phyloP scores from a whole-genome alignment of 2,797 vertebrate genomes.

The Pitangus sulphuratus region DNA sequence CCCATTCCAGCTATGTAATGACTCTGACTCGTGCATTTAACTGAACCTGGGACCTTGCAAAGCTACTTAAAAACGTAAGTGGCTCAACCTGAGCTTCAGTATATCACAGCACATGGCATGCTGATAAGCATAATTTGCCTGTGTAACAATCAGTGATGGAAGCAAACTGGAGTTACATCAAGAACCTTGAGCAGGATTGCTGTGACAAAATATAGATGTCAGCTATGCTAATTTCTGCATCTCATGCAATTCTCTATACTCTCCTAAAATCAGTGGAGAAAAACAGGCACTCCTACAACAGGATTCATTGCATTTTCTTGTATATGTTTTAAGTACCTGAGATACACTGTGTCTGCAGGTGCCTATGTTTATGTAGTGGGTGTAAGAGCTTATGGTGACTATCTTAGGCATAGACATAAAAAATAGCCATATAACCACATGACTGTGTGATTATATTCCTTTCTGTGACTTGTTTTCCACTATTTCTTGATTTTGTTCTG shows the following conservation, averaged over 20 bases:
- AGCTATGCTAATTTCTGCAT: background rate
- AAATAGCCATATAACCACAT: background rate
- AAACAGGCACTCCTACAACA: background rate
- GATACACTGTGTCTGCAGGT: background rate
- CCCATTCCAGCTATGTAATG: background rate
- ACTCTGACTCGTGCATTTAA: background rate
- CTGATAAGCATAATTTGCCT: conserved; percentile 34
- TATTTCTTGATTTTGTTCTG: background rate
- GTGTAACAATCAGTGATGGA: background rate
- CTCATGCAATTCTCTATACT: background rate
- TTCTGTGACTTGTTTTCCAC: background rate
- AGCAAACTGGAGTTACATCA: background rate
- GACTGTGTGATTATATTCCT: background rate
- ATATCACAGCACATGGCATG: background rate
- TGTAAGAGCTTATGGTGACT: background rate
- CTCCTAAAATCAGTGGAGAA: background rate
- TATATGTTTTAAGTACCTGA: background rate
- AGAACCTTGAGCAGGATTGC: background rate
- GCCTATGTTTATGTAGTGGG: background rate
- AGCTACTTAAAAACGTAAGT: conserved; percentile 24
- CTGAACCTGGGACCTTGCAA: background rate
- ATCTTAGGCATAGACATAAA: background rate
- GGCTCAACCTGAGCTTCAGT: background rate
- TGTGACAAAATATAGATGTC: background rate
- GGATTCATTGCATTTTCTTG: background rate